These are phyloP conservation scores for Ichneumoninae sp. DNA, from an alignment of 2,888 invertebrate species.

Conservation along the genomic window DNA sequence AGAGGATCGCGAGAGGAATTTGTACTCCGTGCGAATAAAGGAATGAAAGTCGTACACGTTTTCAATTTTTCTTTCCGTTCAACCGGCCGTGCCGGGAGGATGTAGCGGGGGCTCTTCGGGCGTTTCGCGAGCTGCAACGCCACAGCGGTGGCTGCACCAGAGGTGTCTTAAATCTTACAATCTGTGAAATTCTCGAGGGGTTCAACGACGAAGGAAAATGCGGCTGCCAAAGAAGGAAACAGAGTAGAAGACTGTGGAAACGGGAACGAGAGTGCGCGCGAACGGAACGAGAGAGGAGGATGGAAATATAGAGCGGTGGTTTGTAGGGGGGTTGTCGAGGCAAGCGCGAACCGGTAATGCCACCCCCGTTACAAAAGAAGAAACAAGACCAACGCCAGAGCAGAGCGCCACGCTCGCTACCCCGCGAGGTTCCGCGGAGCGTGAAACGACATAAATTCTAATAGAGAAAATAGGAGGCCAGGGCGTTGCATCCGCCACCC, in stretches of 20 bases:
- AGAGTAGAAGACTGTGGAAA: constrained; percentile 20
- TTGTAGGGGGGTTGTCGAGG: constrained; percentile 22
- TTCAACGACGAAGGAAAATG: constrained; percentile 54
- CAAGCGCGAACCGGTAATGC: constrained; percentile 44
- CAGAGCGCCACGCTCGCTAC: constrained; percentile 28
- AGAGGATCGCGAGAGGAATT: constrained; percentile 25
- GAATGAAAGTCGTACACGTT: constrained; percentile 52
- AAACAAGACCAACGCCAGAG: constrained; percentile 30
- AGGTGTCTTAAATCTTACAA: constrained; percentile 67
- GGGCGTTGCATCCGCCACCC: constrained; percentile 13
- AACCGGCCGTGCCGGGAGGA: constrained; percentile 9
- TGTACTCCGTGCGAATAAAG: constrained; percentile 7
- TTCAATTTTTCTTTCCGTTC: constrained; percentile 66
- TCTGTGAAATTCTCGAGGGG: constrained; percentile 66
- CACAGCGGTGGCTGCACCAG: constrained; percentile 45
- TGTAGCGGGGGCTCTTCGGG: constrained; percentile 23
- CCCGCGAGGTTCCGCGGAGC: constrained; percentile 63
- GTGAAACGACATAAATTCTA: constrained; percentile 69
- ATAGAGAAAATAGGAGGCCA: constrained; percentile 62
- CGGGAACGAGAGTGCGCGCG: not conserved
- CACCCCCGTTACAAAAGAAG: constrained; percentile 51
- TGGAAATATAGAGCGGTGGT: constrained; percentile 5
- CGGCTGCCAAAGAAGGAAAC: constrained; percentile 50
- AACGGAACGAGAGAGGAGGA: constrained; percentile 22
- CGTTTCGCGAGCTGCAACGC: constrained; percentile 7